phyloP scores from a whole-genome alignment of 2,113 vertebrate species.

The Nothobranchius kuhntae region DNA sequence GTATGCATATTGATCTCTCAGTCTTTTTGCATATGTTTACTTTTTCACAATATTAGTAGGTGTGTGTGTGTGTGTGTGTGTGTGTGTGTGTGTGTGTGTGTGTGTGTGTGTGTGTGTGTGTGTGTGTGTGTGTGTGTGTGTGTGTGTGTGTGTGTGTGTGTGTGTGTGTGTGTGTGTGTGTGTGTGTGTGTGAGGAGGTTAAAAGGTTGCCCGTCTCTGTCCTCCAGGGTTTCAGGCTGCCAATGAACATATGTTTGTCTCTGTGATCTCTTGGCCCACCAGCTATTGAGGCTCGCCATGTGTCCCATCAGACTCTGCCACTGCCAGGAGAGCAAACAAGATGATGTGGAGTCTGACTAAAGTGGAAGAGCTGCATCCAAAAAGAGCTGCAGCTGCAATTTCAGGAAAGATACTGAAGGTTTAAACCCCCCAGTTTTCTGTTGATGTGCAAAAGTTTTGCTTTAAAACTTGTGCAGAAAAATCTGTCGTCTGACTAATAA shows the following conservation, averaged over 20 bases:
- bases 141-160: constrained; percentile 28
- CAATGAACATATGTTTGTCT: constrained; percentile 94
- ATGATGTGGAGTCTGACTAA: constrained; percentile 50
- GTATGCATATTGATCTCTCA: constrained; percentile 10
- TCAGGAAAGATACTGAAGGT: constrained; percentile 12
- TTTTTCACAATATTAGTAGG: constrained; percentile 8
- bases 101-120: constrained; percentile 64
- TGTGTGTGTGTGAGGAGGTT: constrained; percentile 81
- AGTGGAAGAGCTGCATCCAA: constrained; percentile 33
- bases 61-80: constrained; percentile 31
- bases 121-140: neutral
- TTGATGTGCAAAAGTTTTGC: constrained; percentile 2
- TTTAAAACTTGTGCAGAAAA: too few relatives aligned
- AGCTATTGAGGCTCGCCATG: constrained; percentile 87
- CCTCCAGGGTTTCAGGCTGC: constrained; percentile 86
- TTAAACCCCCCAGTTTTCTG: constrained; percentile 8
- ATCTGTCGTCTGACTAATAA: too few relatives aligned
- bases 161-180: neutral
- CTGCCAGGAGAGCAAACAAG: constrained; percentile 65
- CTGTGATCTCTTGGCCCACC: constrained; percentile 89
- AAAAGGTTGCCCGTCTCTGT: constrained; percentile 88
- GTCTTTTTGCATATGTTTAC: neutral
- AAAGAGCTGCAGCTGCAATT: constrained; percentile 7
- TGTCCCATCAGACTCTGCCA: constrained; percentile 62
- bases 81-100: neutral